Percentiles rank a stretch among this genome's conserved stretches.
Conservation (phyloP, 2,113 vertebrate genomes). For the western clawed frog (Xenopus tropicalis) region DNA sequence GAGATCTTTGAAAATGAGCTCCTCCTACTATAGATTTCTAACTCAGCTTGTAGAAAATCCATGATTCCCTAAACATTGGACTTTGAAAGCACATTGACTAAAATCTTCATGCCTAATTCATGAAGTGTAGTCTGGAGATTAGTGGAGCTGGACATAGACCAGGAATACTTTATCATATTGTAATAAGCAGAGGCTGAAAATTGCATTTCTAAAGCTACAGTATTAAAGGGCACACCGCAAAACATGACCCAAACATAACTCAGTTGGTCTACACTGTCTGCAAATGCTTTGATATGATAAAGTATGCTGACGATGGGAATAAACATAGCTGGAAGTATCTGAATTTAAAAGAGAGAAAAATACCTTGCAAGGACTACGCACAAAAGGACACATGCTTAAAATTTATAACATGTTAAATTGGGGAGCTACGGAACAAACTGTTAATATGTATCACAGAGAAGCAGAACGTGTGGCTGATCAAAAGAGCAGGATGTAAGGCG, state of each 20-base stretch:
- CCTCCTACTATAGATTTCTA: constrained; percentile 81
- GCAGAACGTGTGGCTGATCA: constrained; percentile 16
- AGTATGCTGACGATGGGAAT: constrained; percentile 95
- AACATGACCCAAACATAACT: constrained; percentile 89
- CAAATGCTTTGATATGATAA: constrained; percentile 94
- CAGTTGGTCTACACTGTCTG: constrained; percentile 80
- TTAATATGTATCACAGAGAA: constrained; percentile 44
- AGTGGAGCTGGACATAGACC: constrained; percentile 75
- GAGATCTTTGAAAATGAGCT: constrained; percentile 80
- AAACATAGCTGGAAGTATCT: constrained; percentile 78
- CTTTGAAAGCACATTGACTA: constrained; percentile 83
- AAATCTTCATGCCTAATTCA: constrained; percentile 93
- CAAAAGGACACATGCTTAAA: constrained; percentile 44
- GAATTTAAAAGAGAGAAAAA: constrained; percentile 60
- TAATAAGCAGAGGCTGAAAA: constrained; percentile 96
- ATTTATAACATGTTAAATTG: constrained; percentile 44
- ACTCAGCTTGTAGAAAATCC: constrained; percentile 80
- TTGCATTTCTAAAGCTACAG: constrained; percentile 97
- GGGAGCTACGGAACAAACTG: constrained; percentile 26
- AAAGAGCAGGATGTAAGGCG: not conserved
- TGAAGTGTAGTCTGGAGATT: constrained; percentile 81
- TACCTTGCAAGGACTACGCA: constrained; percentile 36
- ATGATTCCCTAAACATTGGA: constrained; percentile 81
- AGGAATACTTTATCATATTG: constrained; percentile 98
- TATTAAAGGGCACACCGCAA: constrained; percentile 92